phyloP scores from a whole-genome alignment of 1,140 invertebrate genomes.

The Drosophila melanogaster region DNA sequence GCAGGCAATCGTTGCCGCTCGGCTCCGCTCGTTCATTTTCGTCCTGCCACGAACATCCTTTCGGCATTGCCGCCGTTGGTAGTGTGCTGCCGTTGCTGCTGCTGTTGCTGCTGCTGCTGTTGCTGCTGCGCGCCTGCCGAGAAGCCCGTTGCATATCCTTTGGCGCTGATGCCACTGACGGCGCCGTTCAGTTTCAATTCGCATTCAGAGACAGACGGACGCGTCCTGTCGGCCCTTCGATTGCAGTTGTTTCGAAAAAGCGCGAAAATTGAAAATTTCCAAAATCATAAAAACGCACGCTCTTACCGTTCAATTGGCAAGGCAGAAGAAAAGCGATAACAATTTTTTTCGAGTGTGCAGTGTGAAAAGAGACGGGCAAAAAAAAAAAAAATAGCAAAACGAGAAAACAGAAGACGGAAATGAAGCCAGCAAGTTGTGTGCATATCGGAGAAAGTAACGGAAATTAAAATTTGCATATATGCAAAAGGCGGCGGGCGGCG shows the following conservation, averaged over 20 bases:
- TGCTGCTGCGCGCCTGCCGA: conserved; percentile 70
- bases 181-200: conserved; percentile 75
- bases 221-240: conserved; percentile 35
- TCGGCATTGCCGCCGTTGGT: conserved; percentile 4
- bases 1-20: background rate
- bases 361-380: background rate
- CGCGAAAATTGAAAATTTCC: conserved; percentile 9
- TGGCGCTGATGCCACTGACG: conserved; percentile 72
- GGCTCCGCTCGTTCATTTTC: background rate
- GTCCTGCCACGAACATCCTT: conserved; percentile 22
- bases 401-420: conserved; percentile 61
- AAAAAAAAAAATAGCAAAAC: conserved; percentile 1
- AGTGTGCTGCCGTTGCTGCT: conserved; percentile 5
- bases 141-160: conserved; percentile 68
- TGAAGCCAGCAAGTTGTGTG: conserved; percentile 76
- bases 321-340: background rate
- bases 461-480: conserved; percentile 83
- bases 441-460: conserved; percentile 73
- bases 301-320: background rate
- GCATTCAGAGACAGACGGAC: conserved; percentile 72
- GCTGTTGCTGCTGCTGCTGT: conserved; percentile 19
- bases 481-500: conserved; percentile 21
- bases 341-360: conserved; percentile 29
- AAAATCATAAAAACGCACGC: background rate
- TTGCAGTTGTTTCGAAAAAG: conserved; percentile 9